Evolutionary conservation across 2,888 invertebrate genomes (phyloP).

Genomic region (Lordiphosa fenestrarum): DNA sequence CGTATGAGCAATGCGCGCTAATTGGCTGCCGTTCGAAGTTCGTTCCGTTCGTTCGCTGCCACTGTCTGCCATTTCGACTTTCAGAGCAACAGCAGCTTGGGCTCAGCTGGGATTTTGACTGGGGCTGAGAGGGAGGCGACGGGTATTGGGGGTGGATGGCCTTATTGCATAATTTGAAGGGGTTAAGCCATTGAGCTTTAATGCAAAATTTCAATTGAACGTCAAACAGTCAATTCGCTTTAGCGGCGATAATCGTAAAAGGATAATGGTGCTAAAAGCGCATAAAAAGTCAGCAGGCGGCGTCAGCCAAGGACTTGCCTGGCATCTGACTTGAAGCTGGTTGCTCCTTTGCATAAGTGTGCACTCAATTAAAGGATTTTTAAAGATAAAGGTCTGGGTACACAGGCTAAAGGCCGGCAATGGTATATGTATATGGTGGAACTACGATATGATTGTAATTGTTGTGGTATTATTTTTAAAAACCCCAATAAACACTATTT

Average conservation of each 20-base stretch:
- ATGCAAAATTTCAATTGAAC: conserved; percentile 76
- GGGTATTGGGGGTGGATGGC: conserved; percentile 7
- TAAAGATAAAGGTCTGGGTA: conserved; percentile 22
- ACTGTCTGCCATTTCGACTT: conserved; percentile 37
- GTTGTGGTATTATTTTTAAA: too few relatives aligned
- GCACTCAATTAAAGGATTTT: conserved; percentile 74
- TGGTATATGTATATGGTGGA: conserved; percentile 19
- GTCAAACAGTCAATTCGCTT: conserved; percentile 76
- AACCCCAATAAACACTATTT: too few relatives aligned
- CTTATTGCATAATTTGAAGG: conserved; percentile 71
- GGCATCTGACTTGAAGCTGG: conserved; percentile 22
- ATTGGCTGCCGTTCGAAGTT: conserved; percentile 62
- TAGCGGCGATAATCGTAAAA: conserved; percentile 75
- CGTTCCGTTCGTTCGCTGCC: conserved; percentile 41
- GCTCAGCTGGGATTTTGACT: conserved; percentile 32
- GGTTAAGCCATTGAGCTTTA: conserved; percentile 75
- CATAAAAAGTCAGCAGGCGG: conserved; percentile 54
- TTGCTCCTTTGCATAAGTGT: conserved; percentile 58
- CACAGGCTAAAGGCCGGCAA: conserved; percentile 41
- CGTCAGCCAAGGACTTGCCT: conserved; percentile 12
- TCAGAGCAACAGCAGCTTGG: conserved; percentile 29
- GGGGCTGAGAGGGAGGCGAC: conserved; percentile 7
- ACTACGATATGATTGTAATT: too few relatives aligned
- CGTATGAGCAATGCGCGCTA: conserved; percentile 76
- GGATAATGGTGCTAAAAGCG: conserved; percentile 74